These are phyloP conservation scores for Phengaris arion DNA, from an alignment of 2,888 invertebrate genomes.

Conservation along the genomic window DNA sequence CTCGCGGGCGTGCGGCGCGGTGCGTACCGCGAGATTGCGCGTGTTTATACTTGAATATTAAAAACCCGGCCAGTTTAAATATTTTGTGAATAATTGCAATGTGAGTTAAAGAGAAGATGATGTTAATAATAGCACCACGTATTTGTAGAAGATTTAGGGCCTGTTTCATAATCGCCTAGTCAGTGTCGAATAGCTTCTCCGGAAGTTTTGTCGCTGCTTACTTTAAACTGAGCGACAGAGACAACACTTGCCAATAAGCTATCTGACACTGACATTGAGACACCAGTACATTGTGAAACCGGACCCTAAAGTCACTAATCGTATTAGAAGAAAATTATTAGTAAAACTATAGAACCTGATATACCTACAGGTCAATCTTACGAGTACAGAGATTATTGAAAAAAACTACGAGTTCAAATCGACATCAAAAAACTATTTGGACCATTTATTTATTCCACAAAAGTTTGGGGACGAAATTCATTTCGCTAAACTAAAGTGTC, in stretches of 20 bases:
- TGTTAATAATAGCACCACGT: slow-evolving; percentile 5
- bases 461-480: slow-evolving; percentile 12
- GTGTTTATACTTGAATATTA: not conserved
- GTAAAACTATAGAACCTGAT: slow-evolving; percentile 6
- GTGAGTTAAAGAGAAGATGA: not conserved
- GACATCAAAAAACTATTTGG: slow-evolving; percentile 12
- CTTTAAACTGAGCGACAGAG: too few species aligned
- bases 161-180: too few species aligned
- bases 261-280: too few species aligned
- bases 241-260: too few species aligned
- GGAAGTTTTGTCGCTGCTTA: too few species aligned
- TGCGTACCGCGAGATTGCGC: not conserved
- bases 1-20: not conserved
- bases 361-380: slow-evolving; percentile 13
- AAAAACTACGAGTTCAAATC: slow-evolving; percentile 20
- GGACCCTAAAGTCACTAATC: not conserved
- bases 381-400: slow-evolving; percentile 1
- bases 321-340: slow-evolving; percentile 4
- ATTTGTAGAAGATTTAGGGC: not conserved
- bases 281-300: too few species aligned
- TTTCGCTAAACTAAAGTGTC: slow-evolving; percentile 4
- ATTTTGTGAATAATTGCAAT: not conserved
- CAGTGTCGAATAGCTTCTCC: too few species aligned
- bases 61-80: too few species aligned
- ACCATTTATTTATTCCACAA: slow-evolving; percentile 12